phyloP scores from a whole-genome alignment of 2,113 vertebrate species.

The Puffinus mauretanicus region DNA sequence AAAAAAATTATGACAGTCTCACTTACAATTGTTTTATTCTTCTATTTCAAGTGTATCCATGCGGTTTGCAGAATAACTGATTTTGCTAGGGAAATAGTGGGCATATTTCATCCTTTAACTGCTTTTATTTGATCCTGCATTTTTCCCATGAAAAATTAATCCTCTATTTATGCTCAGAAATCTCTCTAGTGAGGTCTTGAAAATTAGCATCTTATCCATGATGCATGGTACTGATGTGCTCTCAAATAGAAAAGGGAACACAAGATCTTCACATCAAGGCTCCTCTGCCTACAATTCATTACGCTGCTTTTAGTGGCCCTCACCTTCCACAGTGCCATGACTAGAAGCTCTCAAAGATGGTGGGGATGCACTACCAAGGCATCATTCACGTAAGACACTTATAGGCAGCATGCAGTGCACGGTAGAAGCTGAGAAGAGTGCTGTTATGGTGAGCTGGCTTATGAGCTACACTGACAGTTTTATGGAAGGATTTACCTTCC shows the following conservation, averaged over 20 bases:
- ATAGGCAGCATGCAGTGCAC: fast-evolving
- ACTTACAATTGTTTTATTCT: not conserved
- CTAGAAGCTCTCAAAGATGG: not conserved
- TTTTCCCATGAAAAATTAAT: not conserved
- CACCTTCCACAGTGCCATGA: not conserved
- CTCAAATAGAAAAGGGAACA: not conserved
- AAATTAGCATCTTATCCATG: not conserved
- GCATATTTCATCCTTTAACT: not conserved
- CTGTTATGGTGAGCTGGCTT: not conserved
- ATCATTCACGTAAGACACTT: not conserved
- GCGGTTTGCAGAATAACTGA: not conserved
- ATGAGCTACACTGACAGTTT: not conserved
- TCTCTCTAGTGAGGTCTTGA: not conserved
- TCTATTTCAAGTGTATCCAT: not conserved
- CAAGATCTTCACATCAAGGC: not conserved
- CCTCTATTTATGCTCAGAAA: not conserved
- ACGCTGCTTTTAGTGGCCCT: not conserved
- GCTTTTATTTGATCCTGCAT: not conserved
- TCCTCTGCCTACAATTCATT: not conserved
- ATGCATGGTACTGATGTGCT: not conserved
- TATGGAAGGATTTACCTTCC: not conserved
- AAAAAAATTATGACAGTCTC: not conserved
- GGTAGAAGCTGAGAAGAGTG: fast-evolving
- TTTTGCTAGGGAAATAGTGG: not conserved
- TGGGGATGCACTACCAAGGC: not conserved